These are phyloP conservation scores for Danio aesculapii DNA, from an alignment of 2,797 vertebrate species.

Conservation along the genomic window DNA sequence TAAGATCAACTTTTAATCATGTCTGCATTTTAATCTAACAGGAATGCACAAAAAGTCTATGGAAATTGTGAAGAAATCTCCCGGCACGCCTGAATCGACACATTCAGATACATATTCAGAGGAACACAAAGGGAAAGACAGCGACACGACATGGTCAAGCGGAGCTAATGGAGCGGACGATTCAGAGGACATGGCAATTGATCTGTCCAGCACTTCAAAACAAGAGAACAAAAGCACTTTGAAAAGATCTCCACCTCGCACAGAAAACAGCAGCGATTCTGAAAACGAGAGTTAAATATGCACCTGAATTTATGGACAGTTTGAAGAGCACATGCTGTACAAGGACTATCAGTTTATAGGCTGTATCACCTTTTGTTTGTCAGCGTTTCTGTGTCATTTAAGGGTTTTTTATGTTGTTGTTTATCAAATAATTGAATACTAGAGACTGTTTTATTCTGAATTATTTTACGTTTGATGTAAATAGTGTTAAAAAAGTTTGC, in stretches of 20 bases:
- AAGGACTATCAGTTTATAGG: conserved; percentile 12
- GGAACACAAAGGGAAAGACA: conserved; percentile 68
- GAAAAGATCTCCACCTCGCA: conserved; percentile 67
- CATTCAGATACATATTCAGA: conserved; percentile 73
- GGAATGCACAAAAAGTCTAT: conserved; percentile 97
- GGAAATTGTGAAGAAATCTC: conserved; percentile 81
- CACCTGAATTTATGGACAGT: conserved; percentile 28
- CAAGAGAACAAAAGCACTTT: conserved; percentile 76
- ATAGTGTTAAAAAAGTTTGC: conserved; percentile 5
- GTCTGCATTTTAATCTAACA: conserved; percentile 62
- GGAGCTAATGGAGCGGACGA: conserved; percentile 68
- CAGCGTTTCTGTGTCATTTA: conserved; percentile 8
- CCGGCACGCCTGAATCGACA: conserved; percentile 76
- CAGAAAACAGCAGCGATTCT: conserved; percentile 69
- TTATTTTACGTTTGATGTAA: neutral
- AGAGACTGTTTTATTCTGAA: conserved; percentile 12
- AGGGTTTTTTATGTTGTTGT: neutral
- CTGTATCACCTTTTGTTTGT: conserved; percentile 23
- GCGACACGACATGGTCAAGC: conserved; percentile 69
- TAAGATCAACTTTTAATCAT: neutral
- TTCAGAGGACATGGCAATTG: conserved; percentile 85
- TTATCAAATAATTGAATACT: conserved; percentile 28
- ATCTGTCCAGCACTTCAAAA: conserved; percentile 90
- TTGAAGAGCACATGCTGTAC: neutral
- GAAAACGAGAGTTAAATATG: conserved; percentile 77